phyloP scores from a whole-genome alignment of 2,113 vertebrate genomes.

The Anas platyrhynchos region DNA sequence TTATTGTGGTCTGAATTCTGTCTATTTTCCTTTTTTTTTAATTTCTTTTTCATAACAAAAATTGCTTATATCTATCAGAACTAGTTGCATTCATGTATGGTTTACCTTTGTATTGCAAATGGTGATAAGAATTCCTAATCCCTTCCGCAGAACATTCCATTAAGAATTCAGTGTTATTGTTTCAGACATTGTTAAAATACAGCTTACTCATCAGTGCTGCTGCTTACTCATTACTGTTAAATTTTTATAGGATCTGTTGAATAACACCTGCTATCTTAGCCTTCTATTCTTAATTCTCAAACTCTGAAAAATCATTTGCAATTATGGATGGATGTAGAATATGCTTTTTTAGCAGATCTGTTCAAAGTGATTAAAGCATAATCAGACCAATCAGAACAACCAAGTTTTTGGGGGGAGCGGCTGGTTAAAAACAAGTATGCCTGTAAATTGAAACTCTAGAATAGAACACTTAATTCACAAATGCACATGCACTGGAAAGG shows the following conservation, averaged over 20 bases:
- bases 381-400: not conserved
- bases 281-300: not conserved
- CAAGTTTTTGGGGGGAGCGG: too few species aligned
- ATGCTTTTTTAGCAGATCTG: not conserved
- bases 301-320: not conserved
- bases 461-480: not conserved
- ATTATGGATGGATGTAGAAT: not conserved
- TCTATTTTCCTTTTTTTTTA: not conserved
- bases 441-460: not conserved
- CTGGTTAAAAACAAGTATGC: not conserved
- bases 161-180: not conserved
- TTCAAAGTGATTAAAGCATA: not conserved
- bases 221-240: not conserved
- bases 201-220: not conserved
- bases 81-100: not conserved
- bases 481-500: not conserved
- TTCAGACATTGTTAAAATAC: not conserved
- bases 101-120: not conserved
- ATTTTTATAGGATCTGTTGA: not conserved
- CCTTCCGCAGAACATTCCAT: not conserved
- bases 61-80: not conserved
- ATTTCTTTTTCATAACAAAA: not conserved
- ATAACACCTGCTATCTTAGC: not conserved
- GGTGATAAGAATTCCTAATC: not conserved
- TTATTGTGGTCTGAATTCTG: not conserved